Evolutionary conservation across 2,888 invertebrate species (phyloP), one percentile per base, ranked within the genome.

Genomic region (Lithophane ornitopus): DNA sequence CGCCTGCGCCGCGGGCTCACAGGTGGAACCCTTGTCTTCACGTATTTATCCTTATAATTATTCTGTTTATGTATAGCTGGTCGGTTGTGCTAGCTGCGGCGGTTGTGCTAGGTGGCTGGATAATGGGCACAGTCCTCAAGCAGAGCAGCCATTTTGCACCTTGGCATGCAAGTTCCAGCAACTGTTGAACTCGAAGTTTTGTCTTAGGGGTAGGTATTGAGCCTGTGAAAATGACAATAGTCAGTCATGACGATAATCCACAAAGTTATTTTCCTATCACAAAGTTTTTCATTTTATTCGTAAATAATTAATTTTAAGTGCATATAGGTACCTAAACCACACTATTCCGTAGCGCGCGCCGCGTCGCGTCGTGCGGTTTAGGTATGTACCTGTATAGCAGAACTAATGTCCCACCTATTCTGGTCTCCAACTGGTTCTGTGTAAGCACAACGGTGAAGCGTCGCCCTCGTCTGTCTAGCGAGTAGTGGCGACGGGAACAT

Each of bases 1-100:
- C 11, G 41, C 19, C 16, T 11, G n/a, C 41, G 69, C 79, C 63
- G 52, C 68, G 68, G 63, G 66, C 80, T 6, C 9, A 2, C 14
- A 14, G 26, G 14, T 26, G 26, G 3, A 54, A 11, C 34, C 56
- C 22, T 16, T 9, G 28, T 7, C 22, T 19, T 22, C 7, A 52
- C 22, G 16, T 16, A 28, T 16, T n/a, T 8, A 26, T 19, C 26
- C 49, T 41, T 12, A 34, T 39, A 26, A 22, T 8, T 2, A 22
- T 8, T 2, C 16, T 26, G 2, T 11, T 0, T 56, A 19, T 28
- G 12, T 39, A 19, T 11, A 7, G 16, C 39, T 56, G 39, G 4
- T 11, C 22, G 19, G 34, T 41, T 41, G 58, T 41, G 8, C 19
- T 12, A 12, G 56, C n/a, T n/a, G n/a, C n/a, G n/a, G n/a, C 26